phyloP scores from a whole-genome alignment of 2,888 invertebrate genomes.

The Philhelius pedissequus region DNA sequence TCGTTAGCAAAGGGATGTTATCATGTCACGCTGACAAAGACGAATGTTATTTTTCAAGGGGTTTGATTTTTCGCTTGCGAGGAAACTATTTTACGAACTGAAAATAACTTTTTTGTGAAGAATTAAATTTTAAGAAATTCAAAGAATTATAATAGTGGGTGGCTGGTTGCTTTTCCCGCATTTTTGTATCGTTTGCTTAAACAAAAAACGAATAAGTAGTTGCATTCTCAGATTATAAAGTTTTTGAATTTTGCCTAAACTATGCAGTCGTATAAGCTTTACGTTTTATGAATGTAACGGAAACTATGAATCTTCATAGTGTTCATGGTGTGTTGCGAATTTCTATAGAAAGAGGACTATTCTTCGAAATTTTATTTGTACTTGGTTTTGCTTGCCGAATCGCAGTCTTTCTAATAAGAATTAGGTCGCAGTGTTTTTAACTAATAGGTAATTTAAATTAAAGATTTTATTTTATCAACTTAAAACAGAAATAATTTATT shows the following conservation, averaged over 20 bases:
- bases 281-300: background rate
- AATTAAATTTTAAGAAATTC: constrained; percentile 4
- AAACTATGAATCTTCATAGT: background rate
- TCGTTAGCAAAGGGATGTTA: background rate
- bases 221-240: background rate
- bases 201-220: background rate
- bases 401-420: no score
- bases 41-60: background rate
- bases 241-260: background rate
- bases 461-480: no score
- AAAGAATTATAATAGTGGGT: background rate
- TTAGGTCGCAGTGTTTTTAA: no score
- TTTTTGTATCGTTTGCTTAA: background rate
- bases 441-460: no score
- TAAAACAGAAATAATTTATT: no score
- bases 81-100: background rate
- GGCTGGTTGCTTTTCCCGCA: background rate
- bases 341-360: background rate
- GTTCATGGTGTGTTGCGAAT: background rate
- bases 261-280: background rate
- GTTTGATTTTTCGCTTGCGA: background rate
- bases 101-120: background rate
- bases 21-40: constrained; percentile 12
- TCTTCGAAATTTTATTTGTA: background rate
- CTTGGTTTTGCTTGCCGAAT: no score